A percentile compares a stretch with the other conserved stretches of the same genome.
Evolutionary conservation across 2,113 vertebrate species (phyloP).

Genomic region (Baryphthengus martii): DNA sequence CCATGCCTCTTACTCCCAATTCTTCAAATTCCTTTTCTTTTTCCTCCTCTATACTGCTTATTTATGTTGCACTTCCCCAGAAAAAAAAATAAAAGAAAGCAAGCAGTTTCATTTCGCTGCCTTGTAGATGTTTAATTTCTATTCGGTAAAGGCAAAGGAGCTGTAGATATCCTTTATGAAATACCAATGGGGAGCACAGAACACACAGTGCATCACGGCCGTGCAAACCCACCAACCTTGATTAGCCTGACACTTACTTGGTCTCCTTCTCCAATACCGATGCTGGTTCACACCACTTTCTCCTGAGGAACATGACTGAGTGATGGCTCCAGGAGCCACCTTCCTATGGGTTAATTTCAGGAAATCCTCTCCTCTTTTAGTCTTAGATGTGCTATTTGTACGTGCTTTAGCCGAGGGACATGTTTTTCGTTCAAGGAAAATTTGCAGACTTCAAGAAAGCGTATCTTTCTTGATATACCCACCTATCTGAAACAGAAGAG

Average conservation of each 20-base stretch:
- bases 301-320: neutral
- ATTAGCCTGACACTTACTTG: neutral
- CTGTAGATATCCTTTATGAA: neutral
- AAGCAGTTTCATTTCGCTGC: neutral
- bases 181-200: neutral
- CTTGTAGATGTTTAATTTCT: neutral
- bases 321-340: neutral
- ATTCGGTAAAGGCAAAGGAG: neutral
- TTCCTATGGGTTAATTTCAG: neutral
- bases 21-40: neutral
- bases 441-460: neutral
- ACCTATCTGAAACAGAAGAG: neutral
- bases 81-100: rapidly evolving
- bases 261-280: neutral
- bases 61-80: neutral
- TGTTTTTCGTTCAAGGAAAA: neutral
- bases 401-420: rapidly evolving
- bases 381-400: neutral
- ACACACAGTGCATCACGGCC: too few species aligned
- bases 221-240: neutral
- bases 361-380: neutral
- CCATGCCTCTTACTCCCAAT: neutral
- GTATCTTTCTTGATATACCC: rapidly evolving
- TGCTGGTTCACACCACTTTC: neutral
- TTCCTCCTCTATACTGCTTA: neutral